phyloP scores from a whole-genome alignment of 1,140 invertebrate species.

The Leguminivora glycinivorella region DNA sequence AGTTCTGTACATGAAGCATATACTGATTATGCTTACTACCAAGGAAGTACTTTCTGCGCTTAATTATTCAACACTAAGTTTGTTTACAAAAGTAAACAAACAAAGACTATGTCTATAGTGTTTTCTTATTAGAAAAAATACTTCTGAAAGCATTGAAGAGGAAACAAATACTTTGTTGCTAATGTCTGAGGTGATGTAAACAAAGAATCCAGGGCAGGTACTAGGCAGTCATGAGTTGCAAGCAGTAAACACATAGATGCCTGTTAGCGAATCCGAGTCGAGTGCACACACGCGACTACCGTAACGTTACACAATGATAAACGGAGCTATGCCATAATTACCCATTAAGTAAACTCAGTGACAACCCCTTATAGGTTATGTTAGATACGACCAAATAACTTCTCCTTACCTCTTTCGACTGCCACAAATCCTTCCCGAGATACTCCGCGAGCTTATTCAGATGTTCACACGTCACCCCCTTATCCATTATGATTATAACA shows the following conservation, averaged over 20 bases:
- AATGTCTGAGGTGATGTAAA: constrained; percentile 4
- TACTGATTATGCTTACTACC: too few species aligned
- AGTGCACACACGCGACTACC: neutral
- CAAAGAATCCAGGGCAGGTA: neutral
- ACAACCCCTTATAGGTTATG: constrained; percentile 69
- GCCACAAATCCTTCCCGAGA: constrained; percentile 66
- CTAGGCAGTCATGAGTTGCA: neutral
- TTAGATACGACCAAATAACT: constrained; percentile 43
- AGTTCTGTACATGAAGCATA: too few species aligned
- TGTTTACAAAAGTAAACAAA: constrained; percentile 40
- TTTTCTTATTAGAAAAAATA: neutral
- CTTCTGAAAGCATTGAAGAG: neutral
- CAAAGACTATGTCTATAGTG: constrained; percentile 27
- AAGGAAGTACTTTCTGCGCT: too few species aligned
- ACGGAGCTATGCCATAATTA: constrained; percentile 57
- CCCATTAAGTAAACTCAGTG: constrained; percentile 44
- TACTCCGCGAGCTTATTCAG: constrained; percentile 67
- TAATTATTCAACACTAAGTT: too few species aligned
- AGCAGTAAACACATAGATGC: constrained; percentile 8
- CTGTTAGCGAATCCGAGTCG: neutral
- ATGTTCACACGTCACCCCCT: constrained; percentile 74
- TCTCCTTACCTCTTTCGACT: constrained; percentile 65
- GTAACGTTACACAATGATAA: constrained; percentile 63
- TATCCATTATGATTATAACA: constrained; percentile 63
- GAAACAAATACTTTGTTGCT: constrained; percentile 1